These are phyloP conservation scores for Andrena flavipes DNA, from an alignment of 2,888 invertebrate species.

Conservation along the genomic window DNA sequence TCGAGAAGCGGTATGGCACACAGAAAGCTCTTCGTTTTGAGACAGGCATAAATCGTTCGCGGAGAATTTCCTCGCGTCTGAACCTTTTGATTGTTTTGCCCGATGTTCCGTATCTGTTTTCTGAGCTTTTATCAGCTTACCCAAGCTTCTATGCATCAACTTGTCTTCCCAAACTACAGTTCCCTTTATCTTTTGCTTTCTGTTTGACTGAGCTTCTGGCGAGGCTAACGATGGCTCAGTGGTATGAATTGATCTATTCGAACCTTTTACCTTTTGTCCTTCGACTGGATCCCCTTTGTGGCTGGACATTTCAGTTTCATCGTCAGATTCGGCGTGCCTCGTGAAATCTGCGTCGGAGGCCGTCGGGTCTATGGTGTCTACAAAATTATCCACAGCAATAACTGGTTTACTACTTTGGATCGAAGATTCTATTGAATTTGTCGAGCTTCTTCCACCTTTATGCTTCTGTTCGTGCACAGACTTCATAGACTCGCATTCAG, in stretches of 20 bases:
- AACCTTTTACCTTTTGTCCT: conserved; percentile 7
- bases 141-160: conserved; percentile 10
- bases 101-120: conserved; percentile 19
- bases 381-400: background rate
- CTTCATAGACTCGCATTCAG: conserved; percentile 16
- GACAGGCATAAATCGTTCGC: conserved; percentile 3
- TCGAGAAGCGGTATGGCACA: conserved; percentile 52
- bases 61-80: conserved; percentile 9
- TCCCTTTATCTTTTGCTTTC: conserved; percentile 16
- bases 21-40: conserved; percentile 28
- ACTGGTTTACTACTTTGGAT: background rate
- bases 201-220: conserved; percentile 8
- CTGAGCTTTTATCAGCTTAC: conserved; percentile 5
- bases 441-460: conserved; percentile 7
- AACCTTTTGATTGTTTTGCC: conserved; percentile 17
- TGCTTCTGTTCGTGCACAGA: conserved; percentile 2
- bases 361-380: background rate
- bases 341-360: conserved; percentile 6
- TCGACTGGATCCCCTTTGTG: background rate
- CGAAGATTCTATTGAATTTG: background rate
- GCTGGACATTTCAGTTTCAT: conserved; percentile 12
- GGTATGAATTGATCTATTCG: background rate
- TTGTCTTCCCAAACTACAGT: conserved; percentile 1
- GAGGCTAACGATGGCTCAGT: background rate
- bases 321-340: conserved; percentile 4